Evolutionary conservation across 2,113 vertebrate species (phyloP).

Genomic region (Terrapene triunguis): DNA sequence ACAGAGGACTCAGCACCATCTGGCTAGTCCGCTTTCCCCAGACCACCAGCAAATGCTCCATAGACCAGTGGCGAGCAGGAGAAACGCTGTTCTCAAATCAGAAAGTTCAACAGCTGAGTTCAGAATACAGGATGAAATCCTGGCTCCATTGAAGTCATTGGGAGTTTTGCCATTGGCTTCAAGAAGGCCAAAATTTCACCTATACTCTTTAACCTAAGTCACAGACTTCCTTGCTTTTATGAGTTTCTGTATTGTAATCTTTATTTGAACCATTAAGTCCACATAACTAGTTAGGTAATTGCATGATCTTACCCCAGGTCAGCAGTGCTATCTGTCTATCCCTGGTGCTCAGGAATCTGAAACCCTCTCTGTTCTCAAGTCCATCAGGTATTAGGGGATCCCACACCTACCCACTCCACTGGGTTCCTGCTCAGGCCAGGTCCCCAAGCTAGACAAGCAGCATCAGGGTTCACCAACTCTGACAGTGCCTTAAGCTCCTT

Average conservation of each 20-base stretch:
- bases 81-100: neutral
- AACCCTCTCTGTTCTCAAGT: neutral
- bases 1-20: neutral
- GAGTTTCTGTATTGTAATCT: neutral
- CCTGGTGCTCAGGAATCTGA: neutral
- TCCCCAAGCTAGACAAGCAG: neutral
- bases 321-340: neutral
- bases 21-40: neutral
- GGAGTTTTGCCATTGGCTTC: neutral
- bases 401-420: neutral
- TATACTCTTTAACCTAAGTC: neutral
- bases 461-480: neutral
- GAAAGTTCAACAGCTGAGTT: neutral
- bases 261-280: neutral
- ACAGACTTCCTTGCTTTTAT: neutral
- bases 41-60: neutral
- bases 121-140: neutral
- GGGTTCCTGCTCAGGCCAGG: neutral
- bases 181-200: neutral
- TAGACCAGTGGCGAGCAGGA: neutral
- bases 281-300: neutral
- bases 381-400: neutral
- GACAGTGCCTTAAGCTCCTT: neutral
- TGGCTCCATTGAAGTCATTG: neutral
- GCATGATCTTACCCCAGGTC: neutral